Base-by-base conservation (phyloP, 2,113 vertebrate species). In the Carettochelys insculpta region DNA sequence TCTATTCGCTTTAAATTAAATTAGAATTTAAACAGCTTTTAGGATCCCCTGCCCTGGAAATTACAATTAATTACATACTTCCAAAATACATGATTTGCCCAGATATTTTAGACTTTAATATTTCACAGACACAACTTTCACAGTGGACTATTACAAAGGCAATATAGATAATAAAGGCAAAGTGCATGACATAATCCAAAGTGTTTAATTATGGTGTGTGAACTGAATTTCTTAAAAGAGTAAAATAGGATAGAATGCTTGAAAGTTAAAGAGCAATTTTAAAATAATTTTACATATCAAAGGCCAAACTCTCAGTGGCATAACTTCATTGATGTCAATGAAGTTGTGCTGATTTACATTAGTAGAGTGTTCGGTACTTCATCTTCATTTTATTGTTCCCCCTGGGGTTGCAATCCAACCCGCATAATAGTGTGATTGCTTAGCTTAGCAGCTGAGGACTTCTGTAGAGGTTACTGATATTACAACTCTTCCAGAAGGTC, bases 1-100 rank as follows among this genome's bases (percentile, higher is more conserved):
- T 86, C 86, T 65, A 92, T 78, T 94, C 85, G 71, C 71, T 92
- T 88, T 83, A 86, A 91, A 89, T 85, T 45, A 95, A 95, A 94
- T 88, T 79, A 41, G 81, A 90, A 79, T 88, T 89, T 91, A 86
- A 92, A 96, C 48, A 91, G 80, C 45, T 0, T 0, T 54, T 68
- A 80, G 83, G 25, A 25, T 92, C 95, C 20, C 53, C 47, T 94
- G 82, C 41, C 81, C 76, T 80, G 56, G 77, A 93, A 93, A 51
- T 47, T 76, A 68, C 45, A 92, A 76, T 92, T 96, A 95, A 93
- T 96, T 93, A 86, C 45, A 58, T 65, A 56, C 80, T 52, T 91
- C 13, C 22, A 68, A 89, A 92, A 91, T 88, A 87, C 34, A 71
- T 73, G 91, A 61, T 38, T n/a, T 56, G 78, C 43, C 8, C 45